phyloP scores from a whole-genome alignment of 2,888 invertebrate genomes.

The Harmothoe impar region DNA sequence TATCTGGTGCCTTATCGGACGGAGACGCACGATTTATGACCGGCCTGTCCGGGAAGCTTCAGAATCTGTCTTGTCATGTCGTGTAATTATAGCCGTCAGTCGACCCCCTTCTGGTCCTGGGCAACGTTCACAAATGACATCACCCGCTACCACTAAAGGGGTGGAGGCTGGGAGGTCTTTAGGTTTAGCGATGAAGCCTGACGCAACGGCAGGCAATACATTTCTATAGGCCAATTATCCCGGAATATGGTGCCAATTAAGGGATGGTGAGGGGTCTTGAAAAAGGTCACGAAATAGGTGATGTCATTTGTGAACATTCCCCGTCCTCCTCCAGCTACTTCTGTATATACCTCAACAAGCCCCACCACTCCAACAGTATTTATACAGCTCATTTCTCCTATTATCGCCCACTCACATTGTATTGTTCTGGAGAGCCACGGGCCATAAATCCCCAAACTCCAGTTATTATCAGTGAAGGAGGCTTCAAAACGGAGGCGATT shows the following conservation, averaged over 20 bases:
- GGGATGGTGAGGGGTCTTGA: too few relatives aligned
- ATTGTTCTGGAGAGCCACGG: background rate
- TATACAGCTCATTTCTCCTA: background rate
- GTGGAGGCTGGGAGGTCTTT: too few relatives aligned
- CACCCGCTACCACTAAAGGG: too few relatives aligned
- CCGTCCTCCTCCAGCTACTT: too few relatives aligned
- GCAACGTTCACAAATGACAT: too few relatives aligned
- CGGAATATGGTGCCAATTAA: too few relatives aligned
- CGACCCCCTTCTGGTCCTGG: background rate
- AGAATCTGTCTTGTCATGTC: constrained; percentile 42
- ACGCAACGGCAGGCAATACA: too few relatives aligned
- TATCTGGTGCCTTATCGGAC: background rate
- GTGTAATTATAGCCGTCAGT: constrained; percentile 48
- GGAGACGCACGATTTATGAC: constrained; percentile 10
- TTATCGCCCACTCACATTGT: constrained; percentile 3
- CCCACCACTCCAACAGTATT: background rate
- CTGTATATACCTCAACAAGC: background rate
- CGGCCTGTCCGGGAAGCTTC: constrained; percentile 6
- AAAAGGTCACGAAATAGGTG: too few relatives aligned
- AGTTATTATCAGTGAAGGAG: background rate
- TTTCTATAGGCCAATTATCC: too few relatives aligned
- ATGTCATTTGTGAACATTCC: too few relatives aligned
- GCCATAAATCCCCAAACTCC: background rate
- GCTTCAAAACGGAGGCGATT: background rate
- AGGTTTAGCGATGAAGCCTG: too few relatives aligned